A percentile compares a stretch with the other conserved stretches of the same genome.
These are phyloP conservation scores for Acrossocheilus wenchowensis DNA, from an alignment of 2,797 vertebrate species.

Conservation along the genomic window DNA sequence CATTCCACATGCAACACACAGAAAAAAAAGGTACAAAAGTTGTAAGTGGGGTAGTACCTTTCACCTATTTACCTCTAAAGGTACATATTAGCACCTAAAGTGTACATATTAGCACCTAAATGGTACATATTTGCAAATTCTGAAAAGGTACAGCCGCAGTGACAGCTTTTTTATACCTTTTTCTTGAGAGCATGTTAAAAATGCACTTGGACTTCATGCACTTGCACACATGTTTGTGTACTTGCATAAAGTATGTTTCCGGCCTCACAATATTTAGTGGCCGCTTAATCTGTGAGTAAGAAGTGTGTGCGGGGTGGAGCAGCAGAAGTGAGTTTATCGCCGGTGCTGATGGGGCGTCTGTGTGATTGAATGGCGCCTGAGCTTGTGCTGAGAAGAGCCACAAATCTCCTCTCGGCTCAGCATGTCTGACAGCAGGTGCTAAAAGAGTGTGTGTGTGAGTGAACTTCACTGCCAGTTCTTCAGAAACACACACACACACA, in stretches of 20 bases:
- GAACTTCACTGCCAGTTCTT: conserved; percentile 5
- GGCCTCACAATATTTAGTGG: too few species aligned
- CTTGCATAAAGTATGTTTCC: not conserved
- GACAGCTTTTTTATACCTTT: not conserved
- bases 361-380: conserved; percentile 32
- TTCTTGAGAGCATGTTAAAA: not conserved
- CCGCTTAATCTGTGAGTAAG: not conserved
- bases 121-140: too few species aligned
- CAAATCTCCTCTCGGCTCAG: conserved; percentile 44
- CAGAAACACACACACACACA: not conserved
- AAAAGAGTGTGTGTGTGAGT: conserved; percentile 23
- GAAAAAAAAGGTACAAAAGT: too few species aligned
- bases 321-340: conserved; percentile 16
- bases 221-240: not conserved
- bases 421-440: conserved; percentile 45
- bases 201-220: not conserved
- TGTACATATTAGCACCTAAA: too few species aligned
- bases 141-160: not conserved
- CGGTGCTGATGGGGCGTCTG: not conserved
- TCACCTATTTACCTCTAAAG: not conserved
- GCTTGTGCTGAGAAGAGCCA: conserved; percentile 33
- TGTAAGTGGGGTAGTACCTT: not conserved
- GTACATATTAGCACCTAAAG: too few species aligned
- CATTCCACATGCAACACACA: not conserved
- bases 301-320: not conserved